These are phyloP conservation scores for Sphenopsis melanotis DNA, from an alignment of 2,797 vertebrate genomes.

Conservation along the genomic window DNA sequence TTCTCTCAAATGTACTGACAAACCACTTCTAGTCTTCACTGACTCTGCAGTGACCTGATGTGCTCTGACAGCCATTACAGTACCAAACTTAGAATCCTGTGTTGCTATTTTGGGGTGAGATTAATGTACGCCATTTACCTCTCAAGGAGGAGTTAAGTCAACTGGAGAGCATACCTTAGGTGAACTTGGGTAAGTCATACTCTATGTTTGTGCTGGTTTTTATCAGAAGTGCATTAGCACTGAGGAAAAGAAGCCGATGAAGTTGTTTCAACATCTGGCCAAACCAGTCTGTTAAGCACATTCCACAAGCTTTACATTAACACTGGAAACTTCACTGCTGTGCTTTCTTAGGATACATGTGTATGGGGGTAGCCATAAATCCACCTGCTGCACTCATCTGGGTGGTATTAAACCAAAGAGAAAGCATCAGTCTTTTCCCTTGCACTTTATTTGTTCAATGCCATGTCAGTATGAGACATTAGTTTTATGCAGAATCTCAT, in stretches of 20 bases:
- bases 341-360: background rate
- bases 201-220: background rate
- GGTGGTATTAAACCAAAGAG: background rate
- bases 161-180: background rate
- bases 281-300: background rate
- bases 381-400: background rate
- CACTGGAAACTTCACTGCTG: background rate
- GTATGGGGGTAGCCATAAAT: background rate
- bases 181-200: background rate
- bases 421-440: background rate
- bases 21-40: background rate
- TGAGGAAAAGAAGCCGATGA: accelerated
- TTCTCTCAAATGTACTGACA: background rate
- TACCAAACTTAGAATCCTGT: background rate
- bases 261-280: background rate
- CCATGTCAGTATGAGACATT: background rate
- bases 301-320: conserved; percentile 5
- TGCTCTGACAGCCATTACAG: background rate
- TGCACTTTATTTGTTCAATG: background rate
- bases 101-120: background rate
- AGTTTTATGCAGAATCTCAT: background rate
- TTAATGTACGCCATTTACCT: background rate
- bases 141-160: background rate
- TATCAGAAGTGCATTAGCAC: background rate
- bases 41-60: background rate